Conservation (phyloP, 2,797 vertebrate species). For the Sphenodon punctatus region DNA sequence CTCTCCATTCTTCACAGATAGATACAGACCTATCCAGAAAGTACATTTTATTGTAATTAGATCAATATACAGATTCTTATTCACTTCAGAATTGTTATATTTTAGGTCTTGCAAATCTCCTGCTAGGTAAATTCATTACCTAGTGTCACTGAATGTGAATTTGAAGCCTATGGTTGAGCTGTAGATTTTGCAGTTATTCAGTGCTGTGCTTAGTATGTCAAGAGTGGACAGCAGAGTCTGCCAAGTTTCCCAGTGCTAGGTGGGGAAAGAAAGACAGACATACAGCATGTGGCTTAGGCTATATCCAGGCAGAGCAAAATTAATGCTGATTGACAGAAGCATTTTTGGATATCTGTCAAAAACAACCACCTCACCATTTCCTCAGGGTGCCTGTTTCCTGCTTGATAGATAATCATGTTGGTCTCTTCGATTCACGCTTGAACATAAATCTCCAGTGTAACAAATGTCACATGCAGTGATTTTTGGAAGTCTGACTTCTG, state of each 20-base stretch:
- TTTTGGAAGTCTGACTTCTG: not conserved
- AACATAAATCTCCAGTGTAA: not conserved
- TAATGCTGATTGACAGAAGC: too few relatives aligned
- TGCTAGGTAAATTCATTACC: too few relatives aligned
- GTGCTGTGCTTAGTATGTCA: not conserved
- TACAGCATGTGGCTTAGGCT: too few relatives aligned
- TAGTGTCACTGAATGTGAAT: too few relatives aligned
- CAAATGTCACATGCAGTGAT: not conserved
- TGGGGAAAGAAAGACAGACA: not conserved
- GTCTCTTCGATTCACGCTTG: not conserved
- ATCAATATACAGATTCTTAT: too few relatives aligned
- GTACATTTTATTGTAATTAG: too few relatives aligned
- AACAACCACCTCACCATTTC: not conserved
- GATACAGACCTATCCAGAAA: too few relatives aligned
- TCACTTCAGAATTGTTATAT: too few relatives aligned
- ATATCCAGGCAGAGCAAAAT: too few relatives aligned
- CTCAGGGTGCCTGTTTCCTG: not conserved
- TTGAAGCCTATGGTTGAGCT: too few relatives aligned
- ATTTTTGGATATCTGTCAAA: not conserved
- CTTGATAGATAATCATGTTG: not conserved
- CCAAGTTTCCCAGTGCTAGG: not conserved
- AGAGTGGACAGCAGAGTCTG: not conserved
- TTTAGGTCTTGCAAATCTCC: too few relatives aligned
- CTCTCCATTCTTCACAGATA: too few relatives aligned
- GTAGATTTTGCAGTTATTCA: accelerated